phyloP scores from a whole-genome alignment of 2,797 vertebrate genomes.

The Coendou prehensilis region DNA sequence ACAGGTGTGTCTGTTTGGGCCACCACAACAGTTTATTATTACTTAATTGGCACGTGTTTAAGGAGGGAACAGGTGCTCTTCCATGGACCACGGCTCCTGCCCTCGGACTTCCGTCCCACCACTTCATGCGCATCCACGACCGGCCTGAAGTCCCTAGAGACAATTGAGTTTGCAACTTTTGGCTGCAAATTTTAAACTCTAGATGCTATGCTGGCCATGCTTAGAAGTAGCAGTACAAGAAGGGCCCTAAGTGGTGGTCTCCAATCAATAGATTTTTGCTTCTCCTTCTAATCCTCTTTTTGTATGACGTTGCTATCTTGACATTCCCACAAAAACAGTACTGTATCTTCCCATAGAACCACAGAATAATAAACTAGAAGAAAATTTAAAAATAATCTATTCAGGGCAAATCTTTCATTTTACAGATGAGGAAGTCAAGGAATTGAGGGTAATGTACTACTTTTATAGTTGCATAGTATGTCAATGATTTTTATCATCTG shows the following conservation, averaged over 20 bases:
- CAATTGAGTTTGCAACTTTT: neutral
- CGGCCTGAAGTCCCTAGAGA: neutral
- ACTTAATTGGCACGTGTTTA: neutral
- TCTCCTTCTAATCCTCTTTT: neutral
- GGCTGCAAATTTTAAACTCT: conserved; percentile 16
- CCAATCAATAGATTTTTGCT: neutral
- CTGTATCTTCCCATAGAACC: neutral
- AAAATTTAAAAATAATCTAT: conserved; percentile 20
- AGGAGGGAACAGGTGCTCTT: neutral
- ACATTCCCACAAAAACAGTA: conserved; percentile 21
- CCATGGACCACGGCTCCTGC: neutral
- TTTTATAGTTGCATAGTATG: neutral
- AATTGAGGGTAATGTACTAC: neutral
- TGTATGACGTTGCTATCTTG: neutral
- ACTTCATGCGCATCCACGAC: neutral
- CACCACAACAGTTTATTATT: neutral
- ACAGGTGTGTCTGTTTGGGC: neutral
- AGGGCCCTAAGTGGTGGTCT: no score
- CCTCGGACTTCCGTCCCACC: neutral
- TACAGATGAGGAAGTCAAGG: conserved; percentile 13
- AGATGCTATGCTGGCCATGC: neutral
- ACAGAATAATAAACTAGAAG: conserved; percentile 32
- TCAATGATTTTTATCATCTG: conserved; percentile 14
- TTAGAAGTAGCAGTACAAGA: neutral
- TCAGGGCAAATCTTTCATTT: conserved; percentile 30